Evolutionary conservation across 2,888 invertebrate species (phyloP), one percentile per base, ranked within the genome.

Genomic region (Entomobrya multifasciata): DNA sequence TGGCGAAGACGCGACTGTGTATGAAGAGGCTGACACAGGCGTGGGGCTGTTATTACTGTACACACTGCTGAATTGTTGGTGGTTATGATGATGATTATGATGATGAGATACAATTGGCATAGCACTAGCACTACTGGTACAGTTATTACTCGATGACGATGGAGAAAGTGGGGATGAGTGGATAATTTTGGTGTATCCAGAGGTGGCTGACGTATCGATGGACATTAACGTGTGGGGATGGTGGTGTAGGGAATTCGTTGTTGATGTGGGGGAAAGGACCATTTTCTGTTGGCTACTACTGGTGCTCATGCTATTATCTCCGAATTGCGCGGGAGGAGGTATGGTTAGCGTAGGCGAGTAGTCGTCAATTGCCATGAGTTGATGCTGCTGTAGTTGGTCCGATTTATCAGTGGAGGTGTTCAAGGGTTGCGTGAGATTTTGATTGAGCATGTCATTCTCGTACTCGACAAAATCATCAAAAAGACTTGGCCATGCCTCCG

Each of bases 401-500:
- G 70, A 25, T 81, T 76, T 87, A 3, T 87, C 83, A 27, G 27
- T n/a, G 0, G 79, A 47, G 11, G 44, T 93, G 91, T 94, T 93
- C 17, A n/a, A n/a, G n/a, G 62, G 8, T 3, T 62, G 62, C 13
- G 55, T 57, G 49, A n/a, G n/a, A n/a, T n/a, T n/a, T n/a, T n/a
- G n/a, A n/a, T n/a, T n/a, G n/a, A n/a, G n/a, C n/a, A n/a, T n/a
- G n/a, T n/a, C n/a, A n/a, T n/a, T n/a, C n/a, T n/a, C n/a, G n/a
- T n/a, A n/a, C n/a, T n/a, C n/a, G n/a, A n/a, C n/a, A n/a, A n/a
- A n/a, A n/a, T n/a, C n/a, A n/a, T n/a, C n/a, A n/a, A n/a, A n/a
- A n/a, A n/a, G n/a, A n/a, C n/a, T n/a, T n/a, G n/a, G n/a, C n/a
- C n/a, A n/a, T n/a, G n/a, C n/a, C n/a, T n/a, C n/a, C n/a, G n/a